phyloP scores from a whole-genome alignment of 2,797 vertebrate species.

The Premnoplex brunnescens region DNA sequence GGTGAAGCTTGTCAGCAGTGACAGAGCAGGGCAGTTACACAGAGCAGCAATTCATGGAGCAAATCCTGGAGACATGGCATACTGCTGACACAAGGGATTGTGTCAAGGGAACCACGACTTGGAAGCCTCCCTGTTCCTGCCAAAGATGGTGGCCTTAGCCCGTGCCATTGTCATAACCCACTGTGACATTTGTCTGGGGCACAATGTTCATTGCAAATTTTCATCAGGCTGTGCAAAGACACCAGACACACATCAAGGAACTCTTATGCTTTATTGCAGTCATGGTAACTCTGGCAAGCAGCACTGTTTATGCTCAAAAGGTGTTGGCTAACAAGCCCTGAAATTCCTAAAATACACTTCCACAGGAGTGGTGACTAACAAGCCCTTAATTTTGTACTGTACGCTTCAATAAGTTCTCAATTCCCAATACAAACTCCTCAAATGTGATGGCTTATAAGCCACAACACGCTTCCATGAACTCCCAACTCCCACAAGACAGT shows the following conservation, averaged over 20 bases:
- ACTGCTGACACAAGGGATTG: not conserved
- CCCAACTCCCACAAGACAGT: not conserved
- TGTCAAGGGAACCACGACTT: not conserved
- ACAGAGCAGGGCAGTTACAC: not conserved
- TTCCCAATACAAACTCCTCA: not conserved
- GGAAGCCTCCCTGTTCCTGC: not conserved
- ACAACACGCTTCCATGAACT: not conserved
- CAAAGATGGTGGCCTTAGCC: not conserved
- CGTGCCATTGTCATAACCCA: fast-evolving
- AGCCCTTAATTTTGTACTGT: not conserved
- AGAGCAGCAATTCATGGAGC: not conserved
- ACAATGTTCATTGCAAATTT: not conserved
- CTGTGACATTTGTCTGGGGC: too few relatives aligned
- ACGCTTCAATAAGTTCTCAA: not conserved
- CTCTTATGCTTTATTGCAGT: not conserved
- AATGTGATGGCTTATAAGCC: not conserved
- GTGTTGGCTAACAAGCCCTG: not conserved
- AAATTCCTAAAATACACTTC: not conserved
- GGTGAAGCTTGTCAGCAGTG: not conserved
- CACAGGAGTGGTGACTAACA: not conserved
- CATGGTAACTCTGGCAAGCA: not conserved
- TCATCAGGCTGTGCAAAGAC: not conserved
- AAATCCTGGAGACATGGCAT: not conserved
- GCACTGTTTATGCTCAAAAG: not conserved
- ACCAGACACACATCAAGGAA: not conserved